Conservation (phyloP, 2,888 invertebrate genomes). For the Conus canariensis region DNA sequence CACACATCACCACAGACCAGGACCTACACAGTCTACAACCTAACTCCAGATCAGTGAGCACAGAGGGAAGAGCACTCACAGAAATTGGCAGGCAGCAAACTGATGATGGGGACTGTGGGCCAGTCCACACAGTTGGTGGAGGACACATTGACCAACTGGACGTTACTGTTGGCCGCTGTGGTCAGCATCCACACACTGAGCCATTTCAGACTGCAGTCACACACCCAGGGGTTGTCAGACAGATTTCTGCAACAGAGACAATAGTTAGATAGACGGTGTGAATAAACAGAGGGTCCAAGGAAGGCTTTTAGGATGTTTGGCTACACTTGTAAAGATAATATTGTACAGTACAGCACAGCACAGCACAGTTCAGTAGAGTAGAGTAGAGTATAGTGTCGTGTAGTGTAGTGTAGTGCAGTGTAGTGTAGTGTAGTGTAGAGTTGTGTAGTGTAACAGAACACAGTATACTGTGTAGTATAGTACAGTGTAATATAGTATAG, state of each 20-base stretch:
- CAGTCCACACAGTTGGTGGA: constrained; percentile 25
- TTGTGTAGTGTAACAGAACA: too few species aligned
- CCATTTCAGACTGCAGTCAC: constrained; percentile 55
- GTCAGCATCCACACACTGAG: constrained; percentile 45
- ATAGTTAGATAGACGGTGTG: neutral
- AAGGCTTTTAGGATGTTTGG: too few species aligned
- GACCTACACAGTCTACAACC: neutral
- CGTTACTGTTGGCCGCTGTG: neutral
- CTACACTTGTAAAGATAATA: too few species aligned
- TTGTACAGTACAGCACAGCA: neutral
- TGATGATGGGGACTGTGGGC: constrained; percentile 35
- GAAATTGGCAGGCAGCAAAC: constrained; percentile 14
- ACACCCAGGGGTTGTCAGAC: constrained; percentile 56
- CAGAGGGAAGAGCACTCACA: constrained; percentile 28
- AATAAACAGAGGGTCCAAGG: too few species aligned
- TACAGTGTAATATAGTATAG: too few species aligned
- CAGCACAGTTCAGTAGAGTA: too few species aligned
- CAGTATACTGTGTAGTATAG: too few species aligned
- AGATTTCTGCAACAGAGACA: constrained; percentile 50
- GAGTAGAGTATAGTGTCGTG: too few species aligned
- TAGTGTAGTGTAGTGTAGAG: too few species aligned
- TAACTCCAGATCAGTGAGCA: neutral
- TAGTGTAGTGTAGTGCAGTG: too few species aligned
- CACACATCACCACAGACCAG: neutral
- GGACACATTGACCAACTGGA: constrained; percentile 1